phyloP scores from a whole-genome alignment of 2,113 vertebrate species.

The Anolis sagrei region DNA sequence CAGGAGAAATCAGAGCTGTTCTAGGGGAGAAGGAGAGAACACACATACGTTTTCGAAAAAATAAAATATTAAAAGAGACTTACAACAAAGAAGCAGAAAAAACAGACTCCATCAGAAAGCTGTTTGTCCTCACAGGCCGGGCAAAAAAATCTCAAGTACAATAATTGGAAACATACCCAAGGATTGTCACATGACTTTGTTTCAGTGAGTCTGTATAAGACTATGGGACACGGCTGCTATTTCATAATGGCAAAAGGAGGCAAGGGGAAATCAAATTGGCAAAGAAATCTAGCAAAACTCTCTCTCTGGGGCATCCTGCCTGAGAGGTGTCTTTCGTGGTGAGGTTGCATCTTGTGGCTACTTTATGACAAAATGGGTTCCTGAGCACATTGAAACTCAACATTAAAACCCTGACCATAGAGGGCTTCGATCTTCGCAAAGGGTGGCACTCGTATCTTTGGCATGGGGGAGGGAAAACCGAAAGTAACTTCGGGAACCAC shows the following conservation, averaged over 20 bases:
- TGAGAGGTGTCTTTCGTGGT: not conserved
- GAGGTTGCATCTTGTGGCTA: not conserved
- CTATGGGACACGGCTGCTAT: conserved; percentile 64
- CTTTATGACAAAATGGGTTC: not conserved
- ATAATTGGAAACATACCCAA: conserved; percentile 78
- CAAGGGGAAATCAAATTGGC: conserved; percentile 39
- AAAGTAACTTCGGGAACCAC: too few relatives aligned
- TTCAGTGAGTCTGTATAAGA: conserved; percentile 67
- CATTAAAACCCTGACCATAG: too few relatives aligned
- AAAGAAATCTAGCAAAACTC: conserved; percentile 64
- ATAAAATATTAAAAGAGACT: conserved; percentile 64
- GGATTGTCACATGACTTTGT: conserved; percentile 57
- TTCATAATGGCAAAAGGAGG: conserved; percentile 66
- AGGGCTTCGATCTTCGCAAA: too few relatives aligned
- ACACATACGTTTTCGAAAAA: conserved; percentile 13
- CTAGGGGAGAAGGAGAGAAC: not conserved
- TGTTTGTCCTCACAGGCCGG: conserved; percentile 71
- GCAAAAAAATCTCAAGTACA: conserved; percentile 64
- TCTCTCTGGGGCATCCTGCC: conserved; percentile 21
- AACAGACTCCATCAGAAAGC: conserved; percentile 63
- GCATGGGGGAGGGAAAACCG: too few relatives aligned
- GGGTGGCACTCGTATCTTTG: too few relatives aligned
- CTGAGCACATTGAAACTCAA: not conserved
- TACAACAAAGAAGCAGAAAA: conserved; percentile 65
- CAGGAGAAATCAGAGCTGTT: conserved; percentile 13